These are phyloP conservation scores for Oreotrochilus melanogaster DNA, from an alignment of 2,113 vertebrate species.

Conservation along the genomic window DNA sequence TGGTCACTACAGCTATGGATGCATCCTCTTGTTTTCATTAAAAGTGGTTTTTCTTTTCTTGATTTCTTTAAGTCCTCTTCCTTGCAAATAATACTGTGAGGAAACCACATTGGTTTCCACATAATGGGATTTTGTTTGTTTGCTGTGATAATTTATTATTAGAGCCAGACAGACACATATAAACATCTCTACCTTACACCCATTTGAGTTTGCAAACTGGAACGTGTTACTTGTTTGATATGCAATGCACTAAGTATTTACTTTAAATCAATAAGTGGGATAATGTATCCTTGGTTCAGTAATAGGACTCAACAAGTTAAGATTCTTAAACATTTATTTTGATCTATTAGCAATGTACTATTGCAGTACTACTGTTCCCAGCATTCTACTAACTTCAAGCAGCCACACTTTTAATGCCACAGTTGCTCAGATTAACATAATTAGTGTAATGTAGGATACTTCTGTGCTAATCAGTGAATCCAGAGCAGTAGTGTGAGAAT, in stretches of 20 bases:
- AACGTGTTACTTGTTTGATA: no score
- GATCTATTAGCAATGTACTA: rapidly evolving
- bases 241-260: no score
- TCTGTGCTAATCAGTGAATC: neutral
- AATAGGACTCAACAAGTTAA: neutral
- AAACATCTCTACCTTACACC: neutral
- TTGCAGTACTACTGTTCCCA: slow-evolving; percentile 1
- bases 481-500: neutral
- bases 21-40: neutral
- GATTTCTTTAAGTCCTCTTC: neutral
- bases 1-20: rapidly evolving
- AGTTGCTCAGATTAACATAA: rapidly evolving
- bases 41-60: neutral
- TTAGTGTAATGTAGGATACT: neutral
- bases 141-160: rapidly evolving
- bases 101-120: neutral
- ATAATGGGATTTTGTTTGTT: neutral
- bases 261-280: neutral
- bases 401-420: no score
- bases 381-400: neutral
- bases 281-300: neutral
- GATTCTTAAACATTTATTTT: neutral
- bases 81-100: neutral
- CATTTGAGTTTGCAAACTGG: neutral
- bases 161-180: neutral